A percentile compares a stretch with the other conserved stretches of the same genome.
Evolutionary conservation across 2,113 vertebrate species (phyloP).

Genomic region (Sorex fumeus): DNA sequence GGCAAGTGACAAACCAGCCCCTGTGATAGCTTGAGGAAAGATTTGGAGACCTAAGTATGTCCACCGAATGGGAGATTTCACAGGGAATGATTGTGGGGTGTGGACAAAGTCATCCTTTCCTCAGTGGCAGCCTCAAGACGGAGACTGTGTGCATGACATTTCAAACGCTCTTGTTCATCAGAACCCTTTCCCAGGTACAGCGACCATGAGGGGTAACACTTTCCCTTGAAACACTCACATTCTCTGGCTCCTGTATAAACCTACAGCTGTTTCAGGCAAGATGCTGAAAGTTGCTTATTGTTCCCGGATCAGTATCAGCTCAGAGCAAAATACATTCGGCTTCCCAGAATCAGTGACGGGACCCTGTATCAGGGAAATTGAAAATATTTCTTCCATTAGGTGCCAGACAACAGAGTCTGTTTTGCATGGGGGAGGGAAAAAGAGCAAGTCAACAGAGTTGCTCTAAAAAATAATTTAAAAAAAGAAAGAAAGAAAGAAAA

Average conservation of each 20-base stretch:
- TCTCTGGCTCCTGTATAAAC: slow-evolving; percentile 48
- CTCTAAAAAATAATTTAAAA: neutral
- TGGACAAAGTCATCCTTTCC: neutral
- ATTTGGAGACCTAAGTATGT: slow-evolving; percentile 44
- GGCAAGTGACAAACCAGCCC: neutral
- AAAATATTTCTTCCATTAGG: slow-evolving; percentile 75
- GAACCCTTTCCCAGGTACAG: neutral
- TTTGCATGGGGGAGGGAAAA: slow-evolving; percentile 11
- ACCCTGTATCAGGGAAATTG: slow-evolving; percentile 62
- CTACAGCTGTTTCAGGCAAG: slow-evolving; percentile 68
- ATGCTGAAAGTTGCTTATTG: slow-evolving; percentile 26
- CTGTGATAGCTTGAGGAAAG: slow-evolving; percentile 19
- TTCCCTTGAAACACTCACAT: slow-evolving; percentile 49
- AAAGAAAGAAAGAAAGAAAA: neutral
- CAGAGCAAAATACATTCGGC: slow-evolving; percentile 66
- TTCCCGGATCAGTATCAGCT: slow-evolving; percentile 62
- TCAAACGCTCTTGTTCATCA: neutral
- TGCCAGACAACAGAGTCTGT: slow-evolving; percentile 13
- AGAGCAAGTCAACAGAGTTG: neutral
- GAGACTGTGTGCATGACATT: neutral
- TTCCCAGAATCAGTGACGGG: slow-evolving; percentile 31
- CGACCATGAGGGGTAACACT: slow-evolving; percentile 32
- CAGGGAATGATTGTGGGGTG: neutral
- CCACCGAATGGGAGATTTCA: slow-evolving; percentile 60
- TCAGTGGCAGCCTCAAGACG: neutral